Base-by-base conservation (phyloP, 2,888 invertebrate species). In the Aphidoletes aphidimyza region DNA sequence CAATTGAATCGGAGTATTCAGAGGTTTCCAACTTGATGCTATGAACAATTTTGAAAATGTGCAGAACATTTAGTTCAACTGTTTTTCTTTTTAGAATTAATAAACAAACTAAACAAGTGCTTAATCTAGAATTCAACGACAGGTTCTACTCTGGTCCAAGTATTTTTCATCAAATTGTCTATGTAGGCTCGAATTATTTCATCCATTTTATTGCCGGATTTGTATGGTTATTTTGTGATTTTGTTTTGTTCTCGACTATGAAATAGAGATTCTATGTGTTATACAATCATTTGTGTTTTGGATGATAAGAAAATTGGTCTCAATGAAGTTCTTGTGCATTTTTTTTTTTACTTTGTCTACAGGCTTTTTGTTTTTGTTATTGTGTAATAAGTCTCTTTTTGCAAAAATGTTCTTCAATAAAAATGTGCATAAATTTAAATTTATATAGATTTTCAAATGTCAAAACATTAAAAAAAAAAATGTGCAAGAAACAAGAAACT, bases 231-330 rank as follows among this genome's bases (percentile, higher is more conserved):
- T n/a, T n/a, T n/a, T n/a, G n/a, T n/a, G n/a, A n/a, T n/a, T n/a
- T n/a, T n/a, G n/a, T n/a, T n/a, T n/a, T n/a, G n/a, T n/a, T n/a
- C n/a, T n/a, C n/a, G n/a, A n/a, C 30, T 69, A 17, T 30, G 34
- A 54, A 22, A 54, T 54, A 22, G 22, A 54, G 54, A 22, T 54
- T 54, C 54, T 54, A 54, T 3, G 54, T 22, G 9, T 22, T 54
- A n/a, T 54, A 8, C 22, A 54, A 22, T 39, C 11, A 69, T 69
- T n/a, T n/a, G n/a, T n/a, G n/a, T n/a, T n/a, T n/a, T 14, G 30
- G 30, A 69, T 69, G 69, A 30, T 69, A 69, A 30, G 69, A 69
- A 69, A 69, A 69, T 69, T 69, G 69, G 69, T 69, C 69, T 69
- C 69, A 34, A 69, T 69, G 69, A 69, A 69, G n/a, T 30, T 54